Evolutionary conservation across 2,888 invertebrate species (phyloP).

Genomic region (Melieria omissa): DNA sequence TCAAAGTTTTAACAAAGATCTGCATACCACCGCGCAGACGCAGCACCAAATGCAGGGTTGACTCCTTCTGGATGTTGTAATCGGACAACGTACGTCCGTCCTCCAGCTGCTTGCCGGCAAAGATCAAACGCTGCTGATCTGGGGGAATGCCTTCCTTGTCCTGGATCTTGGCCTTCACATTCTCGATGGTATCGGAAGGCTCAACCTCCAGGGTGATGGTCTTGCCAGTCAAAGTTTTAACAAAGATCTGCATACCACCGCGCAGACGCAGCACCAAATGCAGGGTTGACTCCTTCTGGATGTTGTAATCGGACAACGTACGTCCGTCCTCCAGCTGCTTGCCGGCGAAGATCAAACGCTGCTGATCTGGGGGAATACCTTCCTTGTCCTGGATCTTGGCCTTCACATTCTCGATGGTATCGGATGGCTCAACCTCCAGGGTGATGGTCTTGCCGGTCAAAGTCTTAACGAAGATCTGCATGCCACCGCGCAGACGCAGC

Average conservation of each 20-base stretch:
- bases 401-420: slow-evolving; percentile 47
- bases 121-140: slow-evolving; percentile 49
- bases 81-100: slow-evolving; percentile 48
- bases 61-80: slow-evolving; percentile 49
- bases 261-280: slow-evolving; percentile 47
- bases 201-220: slow-evolving; percentile 48
- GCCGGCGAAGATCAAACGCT: slow-evolving; percentile 48
- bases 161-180: slow-evolving; percentile 47
- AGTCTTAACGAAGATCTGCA: slow-evolving; percentile 46
- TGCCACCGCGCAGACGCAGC: slow-evolving; percentile 45
- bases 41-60: slow-evolving; percentile 46
- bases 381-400: slow-evolving; percentile 50
- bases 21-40: slow-evolving; percentile 49
- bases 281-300: slow-evolving; percentile 46
- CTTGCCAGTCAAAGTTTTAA: slow-evolving; percentile 46
- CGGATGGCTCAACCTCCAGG: slow-evolving; percentile 44
- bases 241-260: slow-evolving; percentile 49
- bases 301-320: slow-evolving; percentile 47
- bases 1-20: slow-evolving; percentile 46
- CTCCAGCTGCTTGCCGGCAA: slow-evolving; percentile 47
- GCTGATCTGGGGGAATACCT: slow-evolving; percentile 49
- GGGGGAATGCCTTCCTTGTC: slow-evolving; percentile 50
- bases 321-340: slow-evolving; percentile 48
- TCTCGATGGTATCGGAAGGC: slow-evolving; percentile 46
- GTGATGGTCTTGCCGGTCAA: slow-evolving; percentile 47